Evolutionary conservation across 2,797 vertebrate genomes (phyloP), one percentile per base, ranked within the genome.

Genomic region (Oryzias dopingdopingensis): DNA sequence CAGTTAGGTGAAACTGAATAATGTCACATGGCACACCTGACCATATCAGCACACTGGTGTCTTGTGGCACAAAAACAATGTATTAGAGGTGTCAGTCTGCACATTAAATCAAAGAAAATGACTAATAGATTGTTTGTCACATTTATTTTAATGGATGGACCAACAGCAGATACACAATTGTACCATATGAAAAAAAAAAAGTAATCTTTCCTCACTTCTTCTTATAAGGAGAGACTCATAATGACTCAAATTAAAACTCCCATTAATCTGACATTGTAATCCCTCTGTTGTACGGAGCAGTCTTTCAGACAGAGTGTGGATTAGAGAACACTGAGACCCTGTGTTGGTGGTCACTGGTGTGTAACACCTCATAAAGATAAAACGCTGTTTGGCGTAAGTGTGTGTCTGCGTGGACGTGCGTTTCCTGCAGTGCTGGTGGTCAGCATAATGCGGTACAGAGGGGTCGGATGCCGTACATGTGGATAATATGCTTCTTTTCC

Each of bases 331-430:
- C 69, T 82, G 84, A 89, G 76, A 86, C 84, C 73, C 82, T 76
- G 83, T 90, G 86, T 86, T 84, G 86, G 86, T 86, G 87, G 87
- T 85, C 87, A 88, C 72, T 88, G 84, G 82, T 82, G 86, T 88
- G 86, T 83, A 85, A 84, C 86, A 84, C 83, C 86, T 85, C 79
- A 84, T 86, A 80, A 86, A 81, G 83, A 87, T 86, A 88, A 85
- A 84, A 71, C 81, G 69, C 51, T 44, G 52, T 70, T 47, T 47
- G 45, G 18, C 14, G 70, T 65, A 59, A 57, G 72, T 60, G 60
- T 22, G 56, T 64, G 73, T n/a, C 48, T 62, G 67, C 32, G 50
- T 15, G 40, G 49, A 46, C 63, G 76, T 75, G 87, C 62, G 72
- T 78, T 71, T 72, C 74, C 55, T 65, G 64, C 72, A 67, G 68